Base-by-base conservation (phyloP, 1,140 invertebrate genomes). In the Drosophila seguyi region DNA sequence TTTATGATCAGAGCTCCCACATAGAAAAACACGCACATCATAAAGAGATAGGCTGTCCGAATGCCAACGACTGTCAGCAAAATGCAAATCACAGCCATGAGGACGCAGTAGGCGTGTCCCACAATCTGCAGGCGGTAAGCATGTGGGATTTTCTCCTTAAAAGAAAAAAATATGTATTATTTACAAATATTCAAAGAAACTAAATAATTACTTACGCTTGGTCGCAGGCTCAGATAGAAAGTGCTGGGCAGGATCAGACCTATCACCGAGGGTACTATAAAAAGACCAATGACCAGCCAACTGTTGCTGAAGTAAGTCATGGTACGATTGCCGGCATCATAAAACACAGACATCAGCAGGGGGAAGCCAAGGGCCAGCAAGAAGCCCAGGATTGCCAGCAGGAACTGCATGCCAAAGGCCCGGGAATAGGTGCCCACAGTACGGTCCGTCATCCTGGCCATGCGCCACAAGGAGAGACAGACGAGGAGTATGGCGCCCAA, bases 291-390 rank as follows among this genome's bases (percentile, higher is more conserved):
- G 75, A 84, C 52, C 27, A 96, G 76, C 95, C 95, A 96, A 6
- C 95, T 95, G 73, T 94, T 93, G 27, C 94, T 93, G 75, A 95
- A 96, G 95, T 95, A 96, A 67, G 95, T 95, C 95, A 96, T 95
- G 0, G 95, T 94, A 76, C 94, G 93, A 63, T 94, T 29, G 8
- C 85, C 81, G 4, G 68, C 77, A 66, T 90, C 85, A 1, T 84
- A 92, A 29, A 94, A 81, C 27, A 94, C 71, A 16, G 94, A 94
- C 38, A 94, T 79, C 20, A 95, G 87, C 29, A 93, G 85, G 3
- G 84, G 93, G 20, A 95, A 50, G 48, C 94, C 92, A 11, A 94
- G 92, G 6, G 94, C 91, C 16, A 95, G 65, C 5, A 83, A 29
- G 29, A 91, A 66, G 6, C 76, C 79, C 41, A 47, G 16, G 5